Evolutionary conservation across 37 sponge, comb jelly and placozoan genomes (phyloP).

Genomic region (Chondrilla cf. caribensis): DNA sequence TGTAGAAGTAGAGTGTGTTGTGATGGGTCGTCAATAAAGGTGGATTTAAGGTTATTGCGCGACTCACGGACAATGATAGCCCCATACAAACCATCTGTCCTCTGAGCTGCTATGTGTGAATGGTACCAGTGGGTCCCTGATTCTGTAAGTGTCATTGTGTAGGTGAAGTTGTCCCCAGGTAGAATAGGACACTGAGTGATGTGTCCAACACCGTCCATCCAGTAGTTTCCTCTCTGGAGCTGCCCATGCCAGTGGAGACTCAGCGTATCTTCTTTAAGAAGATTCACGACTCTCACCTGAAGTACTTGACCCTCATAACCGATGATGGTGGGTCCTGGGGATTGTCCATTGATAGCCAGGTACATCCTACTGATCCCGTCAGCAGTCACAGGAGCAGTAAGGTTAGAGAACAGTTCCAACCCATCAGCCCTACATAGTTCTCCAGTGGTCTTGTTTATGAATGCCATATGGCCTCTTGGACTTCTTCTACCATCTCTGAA

Average conservation of each 20-base stretch:
- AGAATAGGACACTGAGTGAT: slow-evolving; percentile 80
- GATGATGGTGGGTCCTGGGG: slow-evolving; percentile 74
- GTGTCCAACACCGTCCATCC: slow-evolving; percentile 74
- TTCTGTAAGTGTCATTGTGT: slow-evolving; percentile 45
- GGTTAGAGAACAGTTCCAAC: not conserved
- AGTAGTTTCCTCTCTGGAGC: slow-evolving; percentile 59
- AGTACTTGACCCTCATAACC: slow-evolving; percentile 40
- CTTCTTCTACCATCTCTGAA: not conserved
- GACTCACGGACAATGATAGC: slow-evolving; percentile 54
- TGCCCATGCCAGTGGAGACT: slow-evolving; percentile 88
- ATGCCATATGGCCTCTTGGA: slow-evolving; percentile 3
- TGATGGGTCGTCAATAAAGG: slow-evolving; percentile 48
- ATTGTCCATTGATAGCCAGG: slow-evolving; percentile 58
- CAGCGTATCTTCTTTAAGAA: slow-evolving; percentile 27
- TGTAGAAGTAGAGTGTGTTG: slow-evolving; percentile 47
- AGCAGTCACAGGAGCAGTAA: not conserved
- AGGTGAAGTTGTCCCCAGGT: slow-evolving; percentile 51
- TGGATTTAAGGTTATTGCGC: not conserved
- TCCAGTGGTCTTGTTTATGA: not conserved
- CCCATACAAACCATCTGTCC: slow-evolving; percentile 66
- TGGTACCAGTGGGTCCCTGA: slow-evolving; percentile 90
- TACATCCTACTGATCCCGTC: slow-evolving; percentile 12
- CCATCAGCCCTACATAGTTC: slow-evolving; percentile 11
- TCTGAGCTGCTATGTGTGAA: slow-evolving; percentile 61
- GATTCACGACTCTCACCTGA: slow-evolving; percentile 55